Evolutionary conservation across 1,140 invertebrate genomes (phyloP), one percentile per base, ranked within the genome.

Genomic region (Pseudomyrmex sp.): DNA sequence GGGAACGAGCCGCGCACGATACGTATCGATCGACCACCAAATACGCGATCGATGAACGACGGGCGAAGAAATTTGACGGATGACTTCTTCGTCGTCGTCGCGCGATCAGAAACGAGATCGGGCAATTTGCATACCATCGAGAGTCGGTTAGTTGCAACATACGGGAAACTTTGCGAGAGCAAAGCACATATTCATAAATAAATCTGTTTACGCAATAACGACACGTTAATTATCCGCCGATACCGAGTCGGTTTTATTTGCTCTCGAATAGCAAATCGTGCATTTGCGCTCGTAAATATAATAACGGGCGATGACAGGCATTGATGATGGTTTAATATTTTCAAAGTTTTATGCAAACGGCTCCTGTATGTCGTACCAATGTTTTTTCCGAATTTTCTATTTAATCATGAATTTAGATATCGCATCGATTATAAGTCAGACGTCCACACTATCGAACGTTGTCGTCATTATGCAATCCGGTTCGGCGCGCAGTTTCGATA

Each of bases 151-250:
- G 76, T 52, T 61, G 52, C 63, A 69, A 44, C n/a, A 15, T n/a
- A 15, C 56, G 63, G 52, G 82, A 68, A 70, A 62, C 70, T 54
- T 48, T 46, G 50, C 15, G 35, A 73, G 26, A 26, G 59, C 52
- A 48, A 46, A 63, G 35, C 35, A 35, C 63, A 65, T 44, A 35
- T 72, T 2, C 65, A 54, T 66, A 59, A 80, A 70, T 72, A 54
- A 80, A 80, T 80, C 76, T 15, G 66, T 80, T 80, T 80, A 50
- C 66, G 76, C 54, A 80, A 80, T 56, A 80, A 72, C 44, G 56
- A 66, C 66, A 35, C 54, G 66, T 80, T 72, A 80, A 80, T 80
- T 80, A 80, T 12, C 44, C 23, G 76, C 70, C 54, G 54, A 66
- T 26, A 72, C 50, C 76, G 46, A 80, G 66, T 59, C 54, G 15